Evolutionary conservation across 2,797 vertebrate genomes (phyloP), one percentile per base, ranked within the genome.

Genomic region (Gastrophryne carolinensis): DNA sequence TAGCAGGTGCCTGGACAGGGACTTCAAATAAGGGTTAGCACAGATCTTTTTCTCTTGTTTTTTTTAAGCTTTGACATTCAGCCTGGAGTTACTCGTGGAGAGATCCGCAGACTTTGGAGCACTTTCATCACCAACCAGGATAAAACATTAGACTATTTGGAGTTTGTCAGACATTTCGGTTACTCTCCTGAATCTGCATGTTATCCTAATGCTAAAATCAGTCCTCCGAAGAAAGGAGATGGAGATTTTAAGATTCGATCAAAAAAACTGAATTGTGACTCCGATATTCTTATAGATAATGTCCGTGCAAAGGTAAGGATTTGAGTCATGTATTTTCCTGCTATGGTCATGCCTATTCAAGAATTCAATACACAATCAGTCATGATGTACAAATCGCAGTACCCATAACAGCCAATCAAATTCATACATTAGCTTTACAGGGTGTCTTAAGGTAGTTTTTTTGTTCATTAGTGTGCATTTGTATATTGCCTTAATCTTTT

Each of bases 101-200:
- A 89, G 80, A 82, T 86, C 72, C 58, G 81, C 75, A 87, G 81
- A 81, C 85, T 86, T 73, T 86, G 84, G 83, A 79, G 81, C 78
- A 87, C 83, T 82, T 80, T 90, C 80, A 86, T 90, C 84, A 88
- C 79, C 72, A 82, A 88, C 67, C 87, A 85, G 73, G 81, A 82
- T 8, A 81, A 82, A 63, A 84, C 82, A 30, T 47, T 87, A 69
- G 85, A 79, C 84, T 90, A 92, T 82, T 79, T 82, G 83, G 87
- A 90, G 75, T 85, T 91, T 75, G 52, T 82, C 73, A 80, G 82
- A 49, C 49, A 84, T 79, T 89, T 90, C 85, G 86, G 83, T 82
- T 83, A 78, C 3, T 65, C 80, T 75, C 89, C 70, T 23, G 87
- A 86, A 68, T 84, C 79, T 3, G 63, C 29, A 29, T 82, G 78